A percentile compares a stretch with the other conserved stretches of the same genome.
Evolutionary conservation across 2,888 invertebrate genomes (phyloP).

Genomic region (Myathropa florea): DNA sequence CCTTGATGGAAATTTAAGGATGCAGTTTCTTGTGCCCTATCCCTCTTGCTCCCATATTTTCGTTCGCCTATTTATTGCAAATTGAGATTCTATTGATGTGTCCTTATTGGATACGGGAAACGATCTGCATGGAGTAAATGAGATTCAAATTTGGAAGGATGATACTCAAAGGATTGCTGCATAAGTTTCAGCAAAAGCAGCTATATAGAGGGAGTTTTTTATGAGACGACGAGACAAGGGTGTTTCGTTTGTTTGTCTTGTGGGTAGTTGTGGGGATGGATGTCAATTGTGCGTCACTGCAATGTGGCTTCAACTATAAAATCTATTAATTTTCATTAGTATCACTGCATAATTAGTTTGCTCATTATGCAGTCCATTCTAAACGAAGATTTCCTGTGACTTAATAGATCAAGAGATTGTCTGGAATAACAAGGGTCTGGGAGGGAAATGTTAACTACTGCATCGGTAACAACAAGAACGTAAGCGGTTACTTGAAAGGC

Average conservation of each 20-base stretch:
- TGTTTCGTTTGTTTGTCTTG: too few relatives aligned
- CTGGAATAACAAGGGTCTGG: too few relatives aligned
- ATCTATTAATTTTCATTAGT: not conserved
- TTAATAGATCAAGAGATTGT: too few relatives aligned
- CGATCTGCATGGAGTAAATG: not conserved
- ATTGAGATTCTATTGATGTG: slow-evolving; percentile 38
- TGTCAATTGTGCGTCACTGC: not conserved
- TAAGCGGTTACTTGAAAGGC: too few relatives aligned
- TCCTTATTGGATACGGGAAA: not conserved
- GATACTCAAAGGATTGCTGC: not conserved
- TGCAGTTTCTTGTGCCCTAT: not conserved
- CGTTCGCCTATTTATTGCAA: slow-evolving; percentile 21
- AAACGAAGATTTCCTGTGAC: not conserved
- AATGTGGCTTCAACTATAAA: not conserved
- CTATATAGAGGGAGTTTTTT: not conserved
- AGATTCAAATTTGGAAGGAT: not conserved
- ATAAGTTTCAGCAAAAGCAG: not conserved
- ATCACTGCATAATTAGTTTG: not conserved
- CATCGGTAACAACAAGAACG: too few relatives aligned
- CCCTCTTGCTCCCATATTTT: not conserved
- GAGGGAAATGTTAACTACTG: too few relatives aligned
- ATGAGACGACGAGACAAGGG: not conserved
- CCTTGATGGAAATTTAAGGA: not conserved
- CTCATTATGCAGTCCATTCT: not conserved
- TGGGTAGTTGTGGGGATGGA: too few relatives aligned